phyloP scores from a whole-genome alignment of 2,797 vertebrate genomes.

The Melanotaenia trifasciata region DNA sequence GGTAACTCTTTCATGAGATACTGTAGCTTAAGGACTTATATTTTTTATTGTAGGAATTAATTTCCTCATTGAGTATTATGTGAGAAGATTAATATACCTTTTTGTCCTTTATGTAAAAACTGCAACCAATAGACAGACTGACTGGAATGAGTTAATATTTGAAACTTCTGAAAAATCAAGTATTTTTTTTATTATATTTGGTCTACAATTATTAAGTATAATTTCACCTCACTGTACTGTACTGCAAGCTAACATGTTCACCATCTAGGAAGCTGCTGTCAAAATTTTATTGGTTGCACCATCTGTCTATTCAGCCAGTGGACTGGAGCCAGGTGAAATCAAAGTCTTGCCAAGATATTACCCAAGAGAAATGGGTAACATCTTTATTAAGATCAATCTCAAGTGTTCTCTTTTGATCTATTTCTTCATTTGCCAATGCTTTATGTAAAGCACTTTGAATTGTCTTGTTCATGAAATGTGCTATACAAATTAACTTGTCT shows the following conservation, averaged over 20 bases:
- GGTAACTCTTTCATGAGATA: background rate
- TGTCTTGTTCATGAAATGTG: too few species aligned
- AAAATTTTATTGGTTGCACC: constrained; percentile 4
- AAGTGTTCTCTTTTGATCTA: background rate
- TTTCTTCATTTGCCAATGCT: background rate
- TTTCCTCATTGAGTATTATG: background rate
- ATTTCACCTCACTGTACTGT: background rate
- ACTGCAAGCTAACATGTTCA: constrained; percentile 5
- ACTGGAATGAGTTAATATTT: background rate
- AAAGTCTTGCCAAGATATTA: background rate
- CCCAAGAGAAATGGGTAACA: background rate
- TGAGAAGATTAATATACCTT: background rate
- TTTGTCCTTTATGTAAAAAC: background rate
- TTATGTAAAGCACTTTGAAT: too few species aligned
- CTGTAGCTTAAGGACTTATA: background rate
- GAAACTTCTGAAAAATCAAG: background rate
- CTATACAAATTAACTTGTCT: too few species aligned
- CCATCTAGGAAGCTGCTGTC: constrained; percentile 1
- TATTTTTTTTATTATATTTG: background rate
- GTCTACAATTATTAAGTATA: background rate
- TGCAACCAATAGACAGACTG: background rate
- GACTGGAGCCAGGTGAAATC: background rate
- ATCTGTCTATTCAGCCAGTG: constrained; percentile 1
- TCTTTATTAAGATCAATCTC: background rate
- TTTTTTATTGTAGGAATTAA: background rate